A percentile compares a stretch with the other conserved stretches of the same genome.
These are phyloP conservation scores for Cichladusa arquata DNA, from an alignment of 2,113 vertebrate species.

Conservation along the genomic window DNA sequence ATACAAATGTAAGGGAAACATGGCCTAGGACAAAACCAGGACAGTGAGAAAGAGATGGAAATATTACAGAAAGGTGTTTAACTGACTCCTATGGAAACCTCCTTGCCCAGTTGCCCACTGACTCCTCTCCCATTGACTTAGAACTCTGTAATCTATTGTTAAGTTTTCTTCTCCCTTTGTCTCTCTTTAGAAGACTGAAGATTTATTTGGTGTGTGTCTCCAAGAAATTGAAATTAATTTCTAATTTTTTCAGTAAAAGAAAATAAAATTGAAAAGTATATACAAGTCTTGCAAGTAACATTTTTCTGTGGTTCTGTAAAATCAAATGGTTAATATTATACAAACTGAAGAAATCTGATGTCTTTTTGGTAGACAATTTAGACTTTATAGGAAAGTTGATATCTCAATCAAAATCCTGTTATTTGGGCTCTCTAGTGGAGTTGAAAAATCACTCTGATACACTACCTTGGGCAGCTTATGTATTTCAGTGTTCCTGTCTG, in stretches of 20 bases:
- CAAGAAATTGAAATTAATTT: not conserved
- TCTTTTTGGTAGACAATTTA: not conserved
- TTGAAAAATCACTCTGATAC: not conserved
- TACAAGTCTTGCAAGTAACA: not conserved
- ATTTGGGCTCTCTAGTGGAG: not conserved
- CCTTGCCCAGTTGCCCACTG: not conserved
- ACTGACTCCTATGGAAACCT: not conserved
- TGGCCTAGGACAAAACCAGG: accelerated
- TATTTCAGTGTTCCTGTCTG: not conserved
- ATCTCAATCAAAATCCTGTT: not conserved
- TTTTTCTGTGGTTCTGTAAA: not conserved
- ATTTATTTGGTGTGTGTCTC: accelerated
- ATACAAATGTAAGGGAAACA: not conserved
- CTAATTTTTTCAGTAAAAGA: not conserved
- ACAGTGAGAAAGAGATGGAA: not conserved
- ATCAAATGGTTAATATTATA: not conserved
- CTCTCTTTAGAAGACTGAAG: not conserved
- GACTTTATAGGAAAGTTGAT: not conserved
- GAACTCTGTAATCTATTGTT: not conserved
- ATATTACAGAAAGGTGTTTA: not conserved
- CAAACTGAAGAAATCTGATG: not conserved
- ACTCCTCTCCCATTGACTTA: not conserved
- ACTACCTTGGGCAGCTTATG: not conserved
- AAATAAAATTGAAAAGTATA: not conserved
- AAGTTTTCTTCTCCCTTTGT: not conserved